These are phyloP conservation scores for Nemapogon koenigi DNA, from an alignment of 2,888 invertebrate species.

Conservation along the genomic window DNA sequence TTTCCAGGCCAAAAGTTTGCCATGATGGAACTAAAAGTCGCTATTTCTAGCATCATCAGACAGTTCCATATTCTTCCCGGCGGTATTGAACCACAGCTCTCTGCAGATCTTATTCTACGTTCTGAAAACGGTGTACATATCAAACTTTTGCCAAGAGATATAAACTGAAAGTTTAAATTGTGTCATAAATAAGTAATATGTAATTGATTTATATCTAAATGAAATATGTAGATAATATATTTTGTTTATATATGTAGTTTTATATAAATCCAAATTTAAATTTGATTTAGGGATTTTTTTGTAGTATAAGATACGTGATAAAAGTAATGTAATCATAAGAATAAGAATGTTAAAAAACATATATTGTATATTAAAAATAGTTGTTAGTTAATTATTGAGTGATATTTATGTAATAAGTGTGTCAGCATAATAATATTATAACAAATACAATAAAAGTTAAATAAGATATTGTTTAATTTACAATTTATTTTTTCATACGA, in stretches of 20 bases:
- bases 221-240: background rate
- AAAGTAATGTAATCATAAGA: no score
- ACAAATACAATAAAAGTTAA: no score
- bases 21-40: constrained; percentile 41
- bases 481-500: no score
- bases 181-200: background rate
- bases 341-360: no score
- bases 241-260: background rate
- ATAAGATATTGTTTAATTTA: no score
- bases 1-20: constrained; percentile 49
- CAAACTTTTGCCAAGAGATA: constrained; percentile 6
- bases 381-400: no score
- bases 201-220: background rate
- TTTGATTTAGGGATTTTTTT: no score
- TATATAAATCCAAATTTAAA: no score
- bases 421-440: no score
- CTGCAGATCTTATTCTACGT: constrained; percentile 7
- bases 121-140: constrained; percentile 9
- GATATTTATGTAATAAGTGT: no score
- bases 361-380: no score
- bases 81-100: constrained; percentile 21
- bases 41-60: constrained; percentile 40
- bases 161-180: background rate
- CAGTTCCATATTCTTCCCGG: constrained; percentile 36
- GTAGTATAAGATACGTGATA: no score